Evolutionary conservation across 2,797 vertebrate species (phyloP).

Genomic region (Anomalospiza imberbis): DNA sequence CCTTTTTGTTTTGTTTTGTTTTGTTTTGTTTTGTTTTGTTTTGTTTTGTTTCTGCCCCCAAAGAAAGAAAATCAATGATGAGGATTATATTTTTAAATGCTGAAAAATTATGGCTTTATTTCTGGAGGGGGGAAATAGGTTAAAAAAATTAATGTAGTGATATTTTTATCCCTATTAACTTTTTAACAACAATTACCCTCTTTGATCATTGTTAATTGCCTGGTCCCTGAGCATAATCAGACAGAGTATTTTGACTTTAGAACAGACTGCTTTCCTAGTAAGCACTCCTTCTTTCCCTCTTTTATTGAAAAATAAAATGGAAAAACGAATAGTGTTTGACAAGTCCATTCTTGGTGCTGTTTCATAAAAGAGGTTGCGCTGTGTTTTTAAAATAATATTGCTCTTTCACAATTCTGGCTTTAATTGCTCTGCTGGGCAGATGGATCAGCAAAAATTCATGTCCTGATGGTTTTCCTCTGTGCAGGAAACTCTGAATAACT

Average conservation of each 20-base stretch:
- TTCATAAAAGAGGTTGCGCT: background rate
- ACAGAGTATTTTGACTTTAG: slow-evolving; percentile 4
- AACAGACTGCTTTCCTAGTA: slow-evolving; percentile 12
- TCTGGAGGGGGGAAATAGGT: background rate
- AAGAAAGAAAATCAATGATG: background rate
- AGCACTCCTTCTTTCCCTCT: background rate
- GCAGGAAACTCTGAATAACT: background rate
- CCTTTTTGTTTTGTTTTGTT: too few relatives aligned
- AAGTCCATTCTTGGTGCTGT: background rate
- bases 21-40: too few relatives aligned
- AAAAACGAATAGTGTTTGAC: background rate
- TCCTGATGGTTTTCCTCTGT: background rate
- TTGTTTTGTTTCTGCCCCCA: background rate
- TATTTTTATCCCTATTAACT: slow-evolving; percentile 31
- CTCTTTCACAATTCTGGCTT: background rate
- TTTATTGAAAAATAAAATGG: slow-evolving; percentile 24
- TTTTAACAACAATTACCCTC: background rate
- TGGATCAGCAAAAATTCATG: background rate
- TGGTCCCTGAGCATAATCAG: background rate
- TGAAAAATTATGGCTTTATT: background rate
- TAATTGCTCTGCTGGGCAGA: background rate
- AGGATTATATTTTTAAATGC: background rate
- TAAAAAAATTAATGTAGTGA: background rate
- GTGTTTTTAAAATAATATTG: background rate
- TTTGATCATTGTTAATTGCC: slow-evolving; percentile 49